Conservation (phyloP, 1,140 invertebrate species). For the Trialeurodes vaporariorum region DNA sequence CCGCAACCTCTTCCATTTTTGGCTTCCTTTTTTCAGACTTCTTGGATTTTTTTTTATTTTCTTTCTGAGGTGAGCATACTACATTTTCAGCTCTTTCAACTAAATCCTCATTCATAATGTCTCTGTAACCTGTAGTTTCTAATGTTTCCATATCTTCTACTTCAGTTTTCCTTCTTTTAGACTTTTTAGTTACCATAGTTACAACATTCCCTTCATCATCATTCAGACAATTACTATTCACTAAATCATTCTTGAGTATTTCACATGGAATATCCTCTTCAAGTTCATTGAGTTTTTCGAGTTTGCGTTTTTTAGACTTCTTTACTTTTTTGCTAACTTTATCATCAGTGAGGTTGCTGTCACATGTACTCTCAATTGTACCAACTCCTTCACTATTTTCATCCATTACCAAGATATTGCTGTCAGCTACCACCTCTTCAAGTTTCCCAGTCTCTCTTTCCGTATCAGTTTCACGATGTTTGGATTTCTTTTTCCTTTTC, state of each 20-base stretch:
- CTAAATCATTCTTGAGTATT: too few relatives aligned
- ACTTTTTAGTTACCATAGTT: neutral
- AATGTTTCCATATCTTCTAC: neutral
- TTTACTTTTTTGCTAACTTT: too few relatives aligned
- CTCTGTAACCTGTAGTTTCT: neutral
- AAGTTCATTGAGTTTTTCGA: too few relatives aligned
- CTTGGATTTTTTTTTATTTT: neutral
- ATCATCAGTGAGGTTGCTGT: neutral
- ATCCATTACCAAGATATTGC: too few relatives aligned
- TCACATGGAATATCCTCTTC: too few relatives aligned
- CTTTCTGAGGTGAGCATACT: neutral
- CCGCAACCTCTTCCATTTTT: neutral
- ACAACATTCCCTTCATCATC: neutral
- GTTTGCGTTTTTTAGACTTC: too few relatives aligned
- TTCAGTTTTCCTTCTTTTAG: neutral
- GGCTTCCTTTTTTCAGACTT: neutral
- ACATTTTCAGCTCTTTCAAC: neutral
- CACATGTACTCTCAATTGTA: neutral
- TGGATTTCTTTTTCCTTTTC: neutral
- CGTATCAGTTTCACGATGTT: neutral
- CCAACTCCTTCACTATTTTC: neutral
- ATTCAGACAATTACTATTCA: too few relatives aligned
- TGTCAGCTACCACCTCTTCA: too few relatives aligned
- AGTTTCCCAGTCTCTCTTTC: neutral
- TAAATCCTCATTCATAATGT: neutral